Percentiles rank a stretch among this genome's conserved stretches.
These are phyloP conservation scores for Eucidaris tribuloides DNA, from an alignment of 35 echinoderm and acorn worm genomes.

Conservation along the genomic window DNA sequence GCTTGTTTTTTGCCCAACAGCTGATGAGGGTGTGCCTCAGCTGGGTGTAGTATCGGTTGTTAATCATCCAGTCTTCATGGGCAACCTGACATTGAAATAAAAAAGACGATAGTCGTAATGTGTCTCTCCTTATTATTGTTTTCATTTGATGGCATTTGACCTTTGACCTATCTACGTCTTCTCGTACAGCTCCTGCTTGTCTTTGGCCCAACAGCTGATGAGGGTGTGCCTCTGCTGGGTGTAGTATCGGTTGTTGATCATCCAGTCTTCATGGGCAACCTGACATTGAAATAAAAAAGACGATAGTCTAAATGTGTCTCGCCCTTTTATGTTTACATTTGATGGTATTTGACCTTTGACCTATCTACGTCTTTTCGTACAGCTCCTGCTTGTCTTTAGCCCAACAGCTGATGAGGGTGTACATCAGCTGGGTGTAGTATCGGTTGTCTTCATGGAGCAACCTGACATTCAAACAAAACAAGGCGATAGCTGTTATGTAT, in stretches of 20 bases:
- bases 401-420: constrained; percentile 80
- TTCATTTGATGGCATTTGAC: constrained; percentile 62
- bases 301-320: too few species aligned
- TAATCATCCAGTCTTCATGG: constrained; percentile 83
- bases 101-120: constrained; percentile 35
- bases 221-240: too few species aligned
- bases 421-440: constrained; percentile 59
- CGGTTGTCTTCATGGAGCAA: constrained; percentile 51
- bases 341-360: too few species aligned
- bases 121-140: constrained; percentile 65
- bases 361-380: constrained; percentile 61
- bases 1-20: constrained; percentile 74
- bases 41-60: constrained; percentile 56
- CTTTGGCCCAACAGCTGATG: too few species aligned
- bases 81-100: too few species aligned
- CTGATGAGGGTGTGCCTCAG: constrained; percentile 67
- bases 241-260: constrained; percentile 41
- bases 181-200: constrained; percentile 61
- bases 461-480: too few species aligned
- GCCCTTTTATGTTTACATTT: too few species aligned
- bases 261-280: constrained; percentile 83
- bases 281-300: constrained; percentile 15
- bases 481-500: too few species aligned
- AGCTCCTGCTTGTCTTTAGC: constrained; percentile 77
- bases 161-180: too few species aligned